Percentiles rank a stretch among this genome's conserved stretches.
These are phyloP conservation scores for Buphagus erythrorhynchus DNA, from an alignment of 2,797 vertebrate species.

Conservation along the genomic window DNA sequence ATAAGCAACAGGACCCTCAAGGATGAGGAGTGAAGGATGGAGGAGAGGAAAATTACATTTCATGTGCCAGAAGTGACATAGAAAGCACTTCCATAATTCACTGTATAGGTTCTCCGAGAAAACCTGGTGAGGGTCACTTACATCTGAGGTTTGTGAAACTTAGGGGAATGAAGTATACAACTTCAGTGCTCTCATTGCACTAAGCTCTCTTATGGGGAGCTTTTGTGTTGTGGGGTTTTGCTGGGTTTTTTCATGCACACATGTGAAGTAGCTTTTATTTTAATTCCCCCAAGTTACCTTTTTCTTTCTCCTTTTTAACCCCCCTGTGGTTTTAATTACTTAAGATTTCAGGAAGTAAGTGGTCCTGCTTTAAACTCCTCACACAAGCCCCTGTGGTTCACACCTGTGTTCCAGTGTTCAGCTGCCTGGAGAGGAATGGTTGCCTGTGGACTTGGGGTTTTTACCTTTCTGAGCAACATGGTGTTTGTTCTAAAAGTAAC, in stretches of 20 bases:
- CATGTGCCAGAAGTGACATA: not conserved
- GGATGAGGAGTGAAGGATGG: conserved; percentile 6
- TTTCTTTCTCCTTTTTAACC: not conserved
- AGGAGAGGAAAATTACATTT: not conserved
- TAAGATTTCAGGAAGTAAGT: not conserved
- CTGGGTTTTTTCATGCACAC: not conserved
- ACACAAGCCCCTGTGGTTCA: not conserved
- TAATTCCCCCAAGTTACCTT: not conserved
- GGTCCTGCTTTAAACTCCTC: not conserved
- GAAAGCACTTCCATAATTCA: not conserved
- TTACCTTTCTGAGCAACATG: not conserved
- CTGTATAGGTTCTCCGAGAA: not conserved
- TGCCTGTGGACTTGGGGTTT: not conserved
- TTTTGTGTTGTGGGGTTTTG: not conserved
- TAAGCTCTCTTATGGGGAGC: not conserved
- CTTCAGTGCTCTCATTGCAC: not conserved
- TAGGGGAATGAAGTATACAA: not conserved
- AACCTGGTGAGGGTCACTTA: not conserved
- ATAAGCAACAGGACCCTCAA: not conserved
- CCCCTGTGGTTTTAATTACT: not conserved
- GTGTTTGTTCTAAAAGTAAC: not conserved
- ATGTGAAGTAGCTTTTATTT: not conserved
- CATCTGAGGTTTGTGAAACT: not conserved
- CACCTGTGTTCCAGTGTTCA: not conserved
- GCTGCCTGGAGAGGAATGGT: not conserved